phyloP scores from a whole-genome alignment of 2,797 vertebrate species.

The Sparidentex hasta region DNA sequence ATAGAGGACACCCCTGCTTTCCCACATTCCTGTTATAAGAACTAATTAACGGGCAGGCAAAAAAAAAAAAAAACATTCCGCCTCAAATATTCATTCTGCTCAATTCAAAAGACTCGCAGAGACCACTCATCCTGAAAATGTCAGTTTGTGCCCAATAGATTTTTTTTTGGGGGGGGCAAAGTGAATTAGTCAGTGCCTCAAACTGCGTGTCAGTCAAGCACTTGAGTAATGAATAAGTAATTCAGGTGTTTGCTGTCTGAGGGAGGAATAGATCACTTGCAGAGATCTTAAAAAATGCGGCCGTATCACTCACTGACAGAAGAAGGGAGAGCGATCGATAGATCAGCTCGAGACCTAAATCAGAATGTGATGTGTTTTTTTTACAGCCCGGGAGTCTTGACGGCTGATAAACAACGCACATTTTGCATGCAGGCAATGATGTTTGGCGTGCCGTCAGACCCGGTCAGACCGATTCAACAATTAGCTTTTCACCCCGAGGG shows the following conservation, averaged over 20 bases:
- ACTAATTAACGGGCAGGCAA: conserved; percentile 75
- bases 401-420: conserved; percentile 60
- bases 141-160: conserved; percentile 62
- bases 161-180: conserved; percentile 64
- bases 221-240: conserved; percentile 75
- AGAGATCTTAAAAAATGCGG: conserved; percentile 66
- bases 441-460: conserved; percentile 21
- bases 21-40: conserved; percentile 67
- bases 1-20: conserved; percentile 74
- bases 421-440: conserved; percentile 49
- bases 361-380: conserved; percentile 35
- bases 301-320: conserved; percentile 63
- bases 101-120: conserved; percentile 64
- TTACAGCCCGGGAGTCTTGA: conserved; percentile 46
- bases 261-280: conserved; percentile 63
- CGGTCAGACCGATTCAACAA: conserved; percentile 49
- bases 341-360: conserved; percentile 58
- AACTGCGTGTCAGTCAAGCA: conserved; percentile 67
- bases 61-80: conserved; percentile 66
- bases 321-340: conserved; percentile 53
- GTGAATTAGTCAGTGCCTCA: conserved; percentile 72
- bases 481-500: conserved; percentile 36
- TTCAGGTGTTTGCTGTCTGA: conserved; percentile 68
- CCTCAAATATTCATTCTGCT: conserved; percentile 64
- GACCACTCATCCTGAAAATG: conserved; percentile 71